Evolutionary conservation across 2,113 vertebrate genomes (phyloP).

Genomic region (Buteo buteo): DNA sequence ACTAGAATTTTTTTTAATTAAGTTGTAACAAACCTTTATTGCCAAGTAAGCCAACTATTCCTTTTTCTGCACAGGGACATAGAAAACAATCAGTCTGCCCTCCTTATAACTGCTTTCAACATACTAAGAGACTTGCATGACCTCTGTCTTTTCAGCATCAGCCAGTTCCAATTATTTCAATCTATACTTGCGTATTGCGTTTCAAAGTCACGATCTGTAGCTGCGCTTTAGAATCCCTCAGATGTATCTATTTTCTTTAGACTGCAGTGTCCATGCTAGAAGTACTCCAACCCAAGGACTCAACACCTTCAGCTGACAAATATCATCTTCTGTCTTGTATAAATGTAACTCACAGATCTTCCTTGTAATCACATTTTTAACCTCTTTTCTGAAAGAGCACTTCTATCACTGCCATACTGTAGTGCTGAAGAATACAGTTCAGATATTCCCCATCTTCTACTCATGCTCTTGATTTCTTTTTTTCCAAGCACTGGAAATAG

Average conservation of each 20-base stretch:
- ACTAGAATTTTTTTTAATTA: background rate
- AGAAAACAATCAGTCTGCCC: background rate
- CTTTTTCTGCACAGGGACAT: background rate
- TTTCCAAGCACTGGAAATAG: background rate
- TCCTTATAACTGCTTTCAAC: background rate
- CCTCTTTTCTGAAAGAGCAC: background rate
- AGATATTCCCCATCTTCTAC: background rate
- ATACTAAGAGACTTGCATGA: background rate
- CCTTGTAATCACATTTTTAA: background rate
- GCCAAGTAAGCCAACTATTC: background rate
- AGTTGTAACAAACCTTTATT: background rate
- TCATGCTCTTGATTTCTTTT: background rate
- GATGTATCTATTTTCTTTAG: background rate
- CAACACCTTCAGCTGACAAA: background rate
- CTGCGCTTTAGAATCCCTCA: background rate
- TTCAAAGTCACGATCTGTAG: background rate
- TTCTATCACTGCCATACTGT: background rate
- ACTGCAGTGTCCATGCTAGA: background rate
- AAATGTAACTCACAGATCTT: background rate
- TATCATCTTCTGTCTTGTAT: background rate
- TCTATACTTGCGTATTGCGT: background rate
- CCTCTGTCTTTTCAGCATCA: background rate
- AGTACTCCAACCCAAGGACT: background rate
- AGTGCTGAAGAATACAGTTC: background rate
- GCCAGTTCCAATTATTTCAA: background rate